Base-by-base conservation (phyloP, 2,888 invertebrate genomes). In the Phortica magna region DNA sequence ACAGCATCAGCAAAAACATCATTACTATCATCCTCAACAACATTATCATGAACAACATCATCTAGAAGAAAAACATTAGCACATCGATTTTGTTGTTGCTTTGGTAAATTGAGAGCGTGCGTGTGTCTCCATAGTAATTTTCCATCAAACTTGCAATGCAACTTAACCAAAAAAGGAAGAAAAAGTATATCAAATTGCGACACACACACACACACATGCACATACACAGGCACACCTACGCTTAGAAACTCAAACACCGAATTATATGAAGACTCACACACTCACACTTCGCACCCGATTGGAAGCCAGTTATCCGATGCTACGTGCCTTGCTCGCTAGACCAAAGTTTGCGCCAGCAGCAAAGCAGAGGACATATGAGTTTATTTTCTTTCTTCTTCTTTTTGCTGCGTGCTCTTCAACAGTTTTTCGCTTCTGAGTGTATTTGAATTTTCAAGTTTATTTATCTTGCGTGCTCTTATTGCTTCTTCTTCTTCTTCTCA, bases 121-220 rank as follows among this genome's bases (percentile, higher is more conserved):
- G 55, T 42, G 55, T 68, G 55, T 57, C 53, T 4, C 48, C 76
- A 19, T 76, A 81, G 85, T 83, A 80, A 83, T 82, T 87, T 85
- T 87, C 79, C 81, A 79, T 79, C 80, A 75, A 72, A 64, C 42
- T 71, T 73, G 76, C 77, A 61, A 71, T 80, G 80, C 79, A 80
- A 81, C 79, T 77, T 79, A 74, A 81, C 78, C 77, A 80, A 78
- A 76, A 68, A 48, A 12, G 19, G 7, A 9, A 68, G n/a, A 61
- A 22, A 5, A 61, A 78, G 79, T 77, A 75, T 81, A 80, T 88
- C 79, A 17, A 67, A 78, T 88, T 87, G 77, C 79, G 17, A 48
- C 53, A 61, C 42, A 67, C 17, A 70, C 31, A 71, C 19, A 17
- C 65, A 55, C 74, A 72, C 55, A 59, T 22, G 43, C 48, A 73